Conservation (phyloP, 2,888 invertebrate genomes). For the Diarsia mendica region DNA sequence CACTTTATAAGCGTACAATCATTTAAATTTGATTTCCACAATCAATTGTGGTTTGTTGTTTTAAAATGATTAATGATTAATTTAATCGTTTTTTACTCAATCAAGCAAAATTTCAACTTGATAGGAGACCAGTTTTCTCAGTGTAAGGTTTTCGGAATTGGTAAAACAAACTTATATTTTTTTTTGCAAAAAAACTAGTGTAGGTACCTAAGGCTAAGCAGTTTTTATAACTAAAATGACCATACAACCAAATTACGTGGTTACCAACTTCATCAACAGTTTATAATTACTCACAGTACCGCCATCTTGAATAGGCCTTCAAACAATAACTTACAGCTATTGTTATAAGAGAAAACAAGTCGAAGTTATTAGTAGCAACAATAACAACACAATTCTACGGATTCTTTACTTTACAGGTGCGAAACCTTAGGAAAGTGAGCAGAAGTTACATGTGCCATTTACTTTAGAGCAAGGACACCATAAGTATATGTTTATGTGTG, state of each 20-base stretch:
- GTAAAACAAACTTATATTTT: no score
- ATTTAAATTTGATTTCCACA: no score
- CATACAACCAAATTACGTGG: background rate
- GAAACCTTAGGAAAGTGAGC: slow-evolving; percentile 37
- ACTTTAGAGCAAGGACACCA: slow-evolving; percentile 27
- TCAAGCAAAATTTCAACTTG: no score
- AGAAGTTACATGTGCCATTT: slow-evolving; percentile 15
- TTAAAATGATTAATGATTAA: no score
- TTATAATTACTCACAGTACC: slow-evolving; percentile 39
- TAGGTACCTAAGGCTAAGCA: no score
- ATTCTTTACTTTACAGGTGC: slow-evolving; percentile 22
- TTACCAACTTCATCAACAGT: slow-evolving; percentile 12
- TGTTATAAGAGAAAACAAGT: slow-evolving; percentile 26
- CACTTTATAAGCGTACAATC: no score
- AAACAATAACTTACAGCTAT: slow-evolving; percentile 26
- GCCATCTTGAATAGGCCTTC: slow-evolving; percentile 11
- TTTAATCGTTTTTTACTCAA: no score
- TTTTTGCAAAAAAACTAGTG: no score
- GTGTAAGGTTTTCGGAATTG: no score
- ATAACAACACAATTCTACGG: slow-evolving; percentile 30
- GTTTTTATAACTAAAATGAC: background rate
- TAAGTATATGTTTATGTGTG: background rate
- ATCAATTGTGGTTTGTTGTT: no score
- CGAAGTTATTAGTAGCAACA: slow-evolving; percentile 41
- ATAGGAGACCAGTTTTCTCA: no score